phyloP scores from a whole-genome alignment of 2,113 vertebrate genomes.

The Gopherus evgoodei region DNA sequence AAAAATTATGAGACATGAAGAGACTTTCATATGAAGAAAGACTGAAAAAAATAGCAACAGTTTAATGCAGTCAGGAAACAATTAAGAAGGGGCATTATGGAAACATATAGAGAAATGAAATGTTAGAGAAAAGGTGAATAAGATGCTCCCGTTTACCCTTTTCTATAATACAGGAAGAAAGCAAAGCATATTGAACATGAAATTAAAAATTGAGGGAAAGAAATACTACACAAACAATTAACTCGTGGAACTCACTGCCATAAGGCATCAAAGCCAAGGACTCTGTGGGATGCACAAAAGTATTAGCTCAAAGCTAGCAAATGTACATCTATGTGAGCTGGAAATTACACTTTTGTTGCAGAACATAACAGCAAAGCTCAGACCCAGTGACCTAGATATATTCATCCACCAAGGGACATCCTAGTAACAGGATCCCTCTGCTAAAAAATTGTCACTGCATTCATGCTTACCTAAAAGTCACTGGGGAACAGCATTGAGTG shows the following conservation, averaged over 20 bases:
- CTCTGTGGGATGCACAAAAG: background rate
- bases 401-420: background rate
- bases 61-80: background rate
- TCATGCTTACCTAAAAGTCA: background rate
- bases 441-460: background rate
- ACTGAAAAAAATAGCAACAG: background rate
- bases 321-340: background rate
- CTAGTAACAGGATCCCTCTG: background rate
- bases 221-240: background rate
- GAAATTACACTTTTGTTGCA: background rate
- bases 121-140: background rate
- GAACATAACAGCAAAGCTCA: background rate
- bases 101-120: background rate
- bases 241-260: background rate
- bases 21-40: background rate
- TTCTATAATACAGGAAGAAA: background rate
- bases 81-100: background rate
- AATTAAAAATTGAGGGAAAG: background rate
- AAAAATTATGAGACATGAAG: background rate
- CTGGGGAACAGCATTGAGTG: background rate
- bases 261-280: background rate
- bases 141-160: background rate
- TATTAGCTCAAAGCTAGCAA: background rate
- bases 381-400: background rate
- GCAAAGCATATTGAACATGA: background rate